phyloP scores from a whole-genome alignment of 2,113 vertebrate genomes.

The Gopherus flavomarginatus region DNA sequence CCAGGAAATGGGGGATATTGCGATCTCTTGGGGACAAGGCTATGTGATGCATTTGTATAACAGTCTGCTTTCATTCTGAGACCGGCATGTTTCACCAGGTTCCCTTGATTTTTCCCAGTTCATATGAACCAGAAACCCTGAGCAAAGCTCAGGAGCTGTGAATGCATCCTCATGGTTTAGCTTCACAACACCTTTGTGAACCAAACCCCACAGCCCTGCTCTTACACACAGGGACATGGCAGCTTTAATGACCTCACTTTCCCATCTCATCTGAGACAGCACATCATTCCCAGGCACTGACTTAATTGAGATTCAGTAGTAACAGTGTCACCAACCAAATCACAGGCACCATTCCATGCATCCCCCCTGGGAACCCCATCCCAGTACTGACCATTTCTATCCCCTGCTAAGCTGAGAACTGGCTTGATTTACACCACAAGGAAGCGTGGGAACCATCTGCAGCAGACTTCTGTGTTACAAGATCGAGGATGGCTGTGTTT shows the following conservation, averaged over 20 bases:
- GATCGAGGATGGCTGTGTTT: constrained; percentile 11
- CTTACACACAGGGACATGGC: background rate
- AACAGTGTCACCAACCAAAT: background rate
- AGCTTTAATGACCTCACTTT: constrained; percentile 10
- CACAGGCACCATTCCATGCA: constrained; percentile 10
- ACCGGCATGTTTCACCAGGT: background rate
- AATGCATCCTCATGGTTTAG: background rate
- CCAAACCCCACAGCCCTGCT: background rate
- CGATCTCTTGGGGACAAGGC: background rate
- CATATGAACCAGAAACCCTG: background rate
- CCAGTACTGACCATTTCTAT: background rate
- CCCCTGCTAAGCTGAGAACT: background rate
- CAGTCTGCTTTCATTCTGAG: background rate
- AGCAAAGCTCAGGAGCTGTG: background rate
- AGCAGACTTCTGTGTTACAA: background rate
- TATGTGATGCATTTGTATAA: rapidly evolving
- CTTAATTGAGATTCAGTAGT: background rate
- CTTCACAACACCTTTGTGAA: background rate
- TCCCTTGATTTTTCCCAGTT: background rate
- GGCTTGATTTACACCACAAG: background rate
- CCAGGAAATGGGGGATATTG: rapidly evolving
- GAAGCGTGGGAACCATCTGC: background rate
- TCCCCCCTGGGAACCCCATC: background rate
- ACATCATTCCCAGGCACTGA: background rate
- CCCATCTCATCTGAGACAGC: background rate